Base-by-base conservation (phyloP, 2,113 vertebrate species). In the Abramis brama region DNA sequence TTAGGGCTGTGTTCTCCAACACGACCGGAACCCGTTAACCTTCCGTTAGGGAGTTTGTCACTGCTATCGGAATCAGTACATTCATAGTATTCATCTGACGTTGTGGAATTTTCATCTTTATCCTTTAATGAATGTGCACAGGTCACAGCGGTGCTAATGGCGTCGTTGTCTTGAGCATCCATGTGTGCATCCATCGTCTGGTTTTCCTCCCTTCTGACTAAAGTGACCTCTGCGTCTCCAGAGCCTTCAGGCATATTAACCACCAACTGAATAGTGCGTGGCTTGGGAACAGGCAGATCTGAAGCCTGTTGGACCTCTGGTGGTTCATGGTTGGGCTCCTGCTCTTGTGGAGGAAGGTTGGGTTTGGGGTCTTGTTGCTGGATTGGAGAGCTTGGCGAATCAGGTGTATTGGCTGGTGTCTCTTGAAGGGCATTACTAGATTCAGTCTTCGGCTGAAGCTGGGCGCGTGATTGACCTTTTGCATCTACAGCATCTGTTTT, bases 21-120 rank as follows among this genome's bases (percentile, higher is more conserved):
- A 5, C 76, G 87, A 2, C 93, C 92, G 0, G 93, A 94, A 6
- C 90, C 92, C 0, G 90, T 71, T 0, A 83, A 89, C 57, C 84
- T 84, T 4, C 93, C 92, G 0, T 94, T 94, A 45, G 76, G 43
- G 25, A 93, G 8, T 0, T n/a, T 47, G 17, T 90, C 86, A 1
- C 55, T 88, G 6, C 6, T 30, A 5, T 93, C 88, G 1, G 75
- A 60, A 33, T 85, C 88, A 1, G 83, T 6, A 64, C 91, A 93
- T 62, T 98, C 96, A 0, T 94, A 97, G 89, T 95, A 97, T 86
- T 99, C 97, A 0, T 98, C 97, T 0, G 97, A 98, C 55, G 93
- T 89, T 0, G 97, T 96, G 25, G 97, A 98, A 17, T 93, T 93
- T 0, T 96, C 98, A 21, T 93, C 93, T 23, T 90, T 81, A 0